These are phyloP conservation scores for Mythimna impura DNA, from an alignment of 2,888 invertebrate genomes.

Conservation along the genomic window DNA sequence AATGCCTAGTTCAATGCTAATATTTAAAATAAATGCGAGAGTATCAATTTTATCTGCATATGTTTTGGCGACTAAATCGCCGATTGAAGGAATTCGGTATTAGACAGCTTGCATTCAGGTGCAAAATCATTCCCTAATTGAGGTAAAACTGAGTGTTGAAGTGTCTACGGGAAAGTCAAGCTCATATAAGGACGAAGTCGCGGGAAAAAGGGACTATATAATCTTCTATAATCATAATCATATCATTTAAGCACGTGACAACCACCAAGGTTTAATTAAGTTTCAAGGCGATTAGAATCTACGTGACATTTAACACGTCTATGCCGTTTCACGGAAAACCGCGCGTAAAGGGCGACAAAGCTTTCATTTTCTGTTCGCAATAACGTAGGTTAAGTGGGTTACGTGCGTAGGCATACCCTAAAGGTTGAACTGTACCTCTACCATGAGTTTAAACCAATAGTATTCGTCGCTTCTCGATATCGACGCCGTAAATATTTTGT, in stretches of 20 bases:
- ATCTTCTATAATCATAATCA: constrained; percentile 8
- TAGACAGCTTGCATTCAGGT: background rate
- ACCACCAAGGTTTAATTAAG: constrained; percentile 26
- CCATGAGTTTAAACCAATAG: too few relatives aligned
- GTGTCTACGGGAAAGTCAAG: background rate
- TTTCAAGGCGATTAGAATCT: constrained; percentile 19
- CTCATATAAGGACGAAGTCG: background rate
- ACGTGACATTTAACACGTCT: constrained; percentile 51
- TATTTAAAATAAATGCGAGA: too few relatives aligned
- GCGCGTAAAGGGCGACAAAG: constrained; percentile 9
- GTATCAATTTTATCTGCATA: too few relatives aligned
- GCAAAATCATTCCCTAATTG: background rate
- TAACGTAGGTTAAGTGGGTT: background rate
- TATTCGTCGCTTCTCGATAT: too few relatives aligned
- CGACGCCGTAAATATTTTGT: too few relatives aligned
- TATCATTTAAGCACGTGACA: constrained; percentile 34
- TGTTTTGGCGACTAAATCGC: background rate
- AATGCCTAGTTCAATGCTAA: too few relatives aligned
- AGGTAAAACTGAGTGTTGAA: background rate
- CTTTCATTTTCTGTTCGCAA: constrained; percentile 11
- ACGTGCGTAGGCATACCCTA: background rate
- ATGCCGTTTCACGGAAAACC: constrained; percentile 7
- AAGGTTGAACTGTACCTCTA: background rate
- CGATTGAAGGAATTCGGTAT: too few relatives aligned
- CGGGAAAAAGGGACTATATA: background rate